Evolutionary conservation across 2,888 invertebrate genomes (phyloP), one percentile per base, ranked within the genome.

Genomic region (Torymus tubicola): DNA sequence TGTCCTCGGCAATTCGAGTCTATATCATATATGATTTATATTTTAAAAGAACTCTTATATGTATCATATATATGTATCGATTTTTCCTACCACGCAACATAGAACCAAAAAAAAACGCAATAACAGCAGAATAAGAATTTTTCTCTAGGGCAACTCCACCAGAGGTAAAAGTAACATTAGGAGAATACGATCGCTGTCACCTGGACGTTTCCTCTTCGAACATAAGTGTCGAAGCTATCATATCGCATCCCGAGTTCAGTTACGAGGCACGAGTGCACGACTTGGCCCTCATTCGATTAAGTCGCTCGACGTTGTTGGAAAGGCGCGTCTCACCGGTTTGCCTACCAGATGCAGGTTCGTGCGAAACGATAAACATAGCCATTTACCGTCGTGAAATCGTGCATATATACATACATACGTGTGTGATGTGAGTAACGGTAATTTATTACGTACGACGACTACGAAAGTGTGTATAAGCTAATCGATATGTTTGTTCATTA

Each of bases 281-380:
- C 87, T 90, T 94, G 12, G 94, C 94, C 0, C 86, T 95, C 11
- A 85, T 95, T 53, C 91, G 92, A 70, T 86, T 94, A 18, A 91
- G 92, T 82, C 91, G 92, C 12, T 91, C 92, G 2, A 91, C 92
- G 12, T 88, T 89, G 78, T 92, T 93, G 81, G 93, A 92, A 82
- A 91, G 89, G 79, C 89, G 91, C 50, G 92, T 94, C 65, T 90
- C 92, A 1, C 94, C 94, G 0, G 92, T 95, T 73, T 93, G 93
- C 82, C 86, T 95, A 83, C 93, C 94, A 2, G 88, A 91, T 78
- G 91, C 92, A 75, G 92, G 92, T 92, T 86, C 87, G 81, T 86
- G 58, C 18, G 14, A 13, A 52, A n/a, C 13, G 8, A 31, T 31
- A 31, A 31, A 31, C 8, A 3, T 31, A 31, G 8, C 31, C 31